Evolutionary conservation across 2,797 vertebrate genomes (phyloP), one percentile per base, ranked within the genome.

Genomic region (Poliocrania exsul): DNA sequence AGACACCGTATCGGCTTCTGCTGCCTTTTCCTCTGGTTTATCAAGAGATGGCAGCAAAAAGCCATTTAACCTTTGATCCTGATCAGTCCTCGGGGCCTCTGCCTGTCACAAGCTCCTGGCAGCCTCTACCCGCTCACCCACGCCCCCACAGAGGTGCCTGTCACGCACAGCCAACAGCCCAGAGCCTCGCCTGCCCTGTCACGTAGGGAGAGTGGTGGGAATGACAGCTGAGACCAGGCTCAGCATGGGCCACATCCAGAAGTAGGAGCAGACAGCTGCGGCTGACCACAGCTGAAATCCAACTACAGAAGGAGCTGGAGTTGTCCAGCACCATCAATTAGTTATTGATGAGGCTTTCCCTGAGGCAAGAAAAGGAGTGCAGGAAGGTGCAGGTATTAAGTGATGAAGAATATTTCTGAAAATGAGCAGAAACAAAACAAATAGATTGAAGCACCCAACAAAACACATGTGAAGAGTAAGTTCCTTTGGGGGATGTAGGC

Each of bases 1-100:
- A 44, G 37, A 20, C 5, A 1, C 10, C 10, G 26, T 5, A 7
- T 26, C 87, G 16, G 37, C 47, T 56, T 18, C 69, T 86, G 61
- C 86, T 50, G 73, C 70, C 66, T 95, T 64, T 96, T 95, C 80
- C 92, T 38, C 77, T 17, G 70, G 10, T 62, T 91, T 86, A 95
- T 96, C 96, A 93, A 94, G 93, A 96, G 96, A 66, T 96, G 96
- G 96, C 95, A 96, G 96, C 94, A 96, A 65, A 96, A 96, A 96
- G 90, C 94, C 71, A 10, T 75, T 96, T 96, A 90, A 96, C 96
- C 96, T 96, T 96, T 96, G 95, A 96, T 96, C 96, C 40, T 42
- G 16, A 42, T 90, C 80, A 11, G 46, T 23, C 61, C 50, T 53
- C 1, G 0, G n/a, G 61, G 24, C 49, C 26, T 40, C 26, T 17